These are phyloP conservation scores for Leguminivora glycinivorella DNA, from an alignment of 1,140 invertebrate species.

Conservation along the genomic window DNA sequence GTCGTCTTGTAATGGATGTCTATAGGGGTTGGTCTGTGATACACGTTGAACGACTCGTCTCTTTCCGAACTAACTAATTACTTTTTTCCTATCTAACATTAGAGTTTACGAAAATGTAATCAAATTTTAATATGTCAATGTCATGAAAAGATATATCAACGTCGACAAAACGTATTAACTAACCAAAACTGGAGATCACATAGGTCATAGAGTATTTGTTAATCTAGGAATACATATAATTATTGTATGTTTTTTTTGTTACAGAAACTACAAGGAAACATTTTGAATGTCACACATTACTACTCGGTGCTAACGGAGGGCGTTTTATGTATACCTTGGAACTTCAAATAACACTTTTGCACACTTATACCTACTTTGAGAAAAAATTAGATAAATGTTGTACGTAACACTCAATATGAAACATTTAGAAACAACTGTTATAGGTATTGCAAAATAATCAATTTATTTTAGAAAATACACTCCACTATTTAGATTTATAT, in stretches of 20 bases:
- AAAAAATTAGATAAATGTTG: not conserved
- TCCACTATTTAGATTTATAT: too few relatives aligned
- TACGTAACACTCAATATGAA: not conserved
- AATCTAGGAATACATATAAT: conserved; percentile 9
- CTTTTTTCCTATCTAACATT: not conserved
- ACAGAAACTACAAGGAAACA: conserved; percentile 79
- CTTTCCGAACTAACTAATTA: too few relatives aligned
- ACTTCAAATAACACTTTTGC: conserved; percentile 83
- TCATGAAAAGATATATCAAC: too few relatives aligned
- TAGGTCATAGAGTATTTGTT: conserved; percentile 24
- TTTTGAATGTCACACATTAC: conserved; percentile 92
- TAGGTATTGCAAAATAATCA: not conserved
- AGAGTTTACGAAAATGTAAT: not conserved
- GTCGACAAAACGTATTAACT: not conserved
- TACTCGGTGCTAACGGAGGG: conserved; percentile 95
- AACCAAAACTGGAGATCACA: conserved; percentile 19
- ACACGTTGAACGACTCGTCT: too few relatives aligned
- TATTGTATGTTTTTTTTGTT: conserved; percentile 47
- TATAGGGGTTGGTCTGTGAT: too few relatives aligned
- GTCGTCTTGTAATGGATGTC: too few relatives aligned
- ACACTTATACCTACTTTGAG: not conserved
- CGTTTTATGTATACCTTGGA: conserved; percentile 95
- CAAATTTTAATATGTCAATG: not conserved
- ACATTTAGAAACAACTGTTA: not conserved
- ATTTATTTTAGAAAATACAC: too few relatives aligned